Base-by-base conservation (phyloP, 2,888 invertebrate species). In the Euzophera pinguis region DNA sequence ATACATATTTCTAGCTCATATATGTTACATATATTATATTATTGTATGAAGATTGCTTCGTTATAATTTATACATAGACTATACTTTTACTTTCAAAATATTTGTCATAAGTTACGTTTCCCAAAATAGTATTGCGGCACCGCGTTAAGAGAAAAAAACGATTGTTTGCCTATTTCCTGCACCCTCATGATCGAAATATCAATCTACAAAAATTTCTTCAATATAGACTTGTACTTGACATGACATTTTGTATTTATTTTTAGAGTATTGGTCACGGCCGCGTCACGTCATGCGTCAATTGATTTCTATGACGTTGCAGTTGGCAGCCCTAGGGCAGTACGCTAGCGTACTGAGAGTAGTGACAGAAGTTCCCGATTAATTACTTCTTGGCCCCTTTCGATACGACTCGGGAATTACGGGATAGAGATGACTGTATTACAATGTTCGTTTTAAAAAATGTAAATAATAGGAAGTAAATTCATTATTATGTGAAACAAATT, bases 301-400 rank as follows among this genome's bases (percentile, higher is more conserved):
- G 13, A 45, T 32, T 14, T 5, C 16, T 32, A 10, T 45, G 41
- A 41, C 16, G 41, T 41, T 12, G 27, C 22, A 41, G 39, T 50
- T 50, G 39, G 39, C 50, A 39, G 8, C 42, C 41, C 43, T 53
- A 62, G 62, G 67, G 64, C 7, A 38, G 38, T 8, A n/a, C 42
- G 34, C 43, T 53, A 62, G 62, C 13, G 13, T 10, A 60, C 61
- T 62, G 56, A 58, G 67, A 17, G n/a, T 6, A 67, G 74, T 79
- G 84, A 86, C 84, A 85, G 79, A 85, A 83, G 80, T 81, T 79
- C 65, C 65, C 80, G 75, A 84, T 85, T 84, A 86, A 87, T 86
- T 85, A 82, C 75, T 73, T 75, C 78, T 77, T 79, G 79, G 72
- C 77, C 82, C 82, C 78, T 80, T 80, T 63, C 67, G 69, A 72